Evolutionary conservation across 2,888 invertebrate species (phyloP).

Genomic region (Rhorus exstirpatorius): DNA sequence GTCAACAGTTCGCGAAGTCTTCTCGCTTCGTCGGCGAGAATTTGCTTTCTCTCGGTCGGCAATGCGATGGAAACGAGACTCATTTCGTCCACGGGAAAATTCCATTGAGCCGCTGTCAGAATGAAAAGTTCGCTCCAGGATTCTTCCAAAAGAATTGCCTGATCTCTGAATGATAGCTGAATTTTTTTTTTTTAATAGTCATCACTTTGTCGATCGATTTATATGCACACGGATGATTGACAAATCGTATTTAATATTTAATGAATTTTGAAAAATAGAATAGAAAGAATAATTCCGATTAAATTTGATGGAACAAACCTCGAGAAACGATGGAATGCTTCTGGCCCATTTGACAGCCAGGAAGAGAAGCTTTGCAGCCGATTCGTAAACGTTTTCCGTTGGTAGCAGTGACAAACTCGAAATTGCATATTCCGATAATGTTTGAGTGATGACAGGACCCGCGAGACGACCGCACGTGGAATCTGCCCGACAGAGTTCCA

Average conservation of each 20-base stretch:
- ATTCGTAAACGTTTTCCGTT: constrained; percentile 89
- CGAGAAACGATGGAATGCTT: constrained; percentile 91
- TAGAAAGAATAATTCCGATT: not conserved
- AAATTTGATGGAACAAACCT: constrained; percentile 86
- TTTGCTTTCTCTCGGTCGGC: constrained; percentile 87
- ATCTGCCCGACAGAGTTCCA: constrained; percentile 34
- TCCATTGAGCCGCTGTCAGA: constrained; percentile 93
- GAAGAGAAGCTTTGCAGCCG: constrained; percentile 92
- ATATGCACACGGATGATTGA: not conserved
- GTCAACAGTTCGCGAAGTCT: constrained; percentile 89
- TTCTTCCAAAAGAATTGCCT: constrained; percentile 91
- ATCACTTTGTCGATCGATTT: not conserved
- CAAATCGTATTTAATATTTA: too few species aligned
- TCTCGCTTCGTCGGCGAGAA: constrained; percentile 88
- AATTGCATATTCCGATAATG: constrained; percentile 83
- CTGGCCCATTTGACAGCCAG: constrained; percentile 93
- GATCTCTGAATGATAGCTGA: constrained; percentile 90
- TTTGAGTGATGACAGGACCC: constrained; percentile 82
- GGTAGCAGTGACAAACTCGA: constrained; percentile 87
- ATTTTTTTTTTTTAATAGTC: constrained; percentile 60
- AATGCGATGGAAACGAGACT: constrained; percentile 86
- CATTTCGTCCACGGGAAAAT: constrained; percentile 90
- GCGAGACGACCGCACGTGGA: constrained; percentile 57
- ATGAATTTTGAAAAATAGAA: not conserved
- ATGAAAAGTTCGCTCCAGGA: constrained; percentile 95